Evolutionary conservation across 2,888 invertebrate genomes (phyloP).

Genomic region (Sinopyrophorus schimmeli): DNA sequence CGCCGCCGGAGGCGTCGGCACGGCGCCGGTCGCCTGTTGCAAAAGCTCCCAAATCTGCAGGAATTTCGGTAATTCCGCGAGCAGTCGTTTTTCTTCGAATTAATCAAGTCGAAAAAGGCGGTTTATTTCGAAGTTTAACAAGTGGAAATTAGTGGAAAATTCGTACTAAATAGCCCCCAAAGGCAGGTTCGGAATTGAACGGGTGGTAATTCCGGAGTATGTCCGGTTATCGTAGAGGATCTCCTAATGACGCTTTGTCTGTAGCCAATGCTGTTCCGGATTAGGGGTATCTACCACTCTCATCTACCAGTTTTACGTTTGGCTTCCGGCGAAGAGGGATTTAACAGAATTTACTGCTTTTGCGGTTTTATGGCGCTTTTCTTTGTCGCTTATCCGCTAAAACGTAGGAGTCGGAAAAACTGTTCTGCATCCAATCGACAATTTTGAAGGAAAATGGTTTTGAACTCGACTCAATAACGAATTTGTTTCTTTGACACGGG

Average conservation of each 20-base stretch:
- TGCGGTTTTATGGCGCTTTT: slow-evolving; percentile 13
- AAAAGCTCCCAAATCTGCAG: too few relatives aligned
- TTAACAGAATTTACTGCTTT: slow-evolving; percentile 23
- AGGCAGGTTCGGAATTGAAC: slow-evolving; percentile 23
- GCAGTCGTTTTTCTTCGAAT: too few relatives aligned
- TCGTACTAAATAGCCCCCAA: slow-evolving; percentile 5
- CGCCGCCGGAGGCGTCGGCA: slow-evolving; percentile 26
- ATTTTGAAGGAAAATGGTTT: too few relatives aligned
- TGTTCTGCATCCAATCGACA: too few relatives aligned
- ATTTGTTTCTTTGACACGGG: too few relatives aligned
- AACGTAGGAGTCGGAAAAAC: too few relatives aligned
- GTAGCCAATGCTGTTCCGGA: slow-evolving; percentile 28
- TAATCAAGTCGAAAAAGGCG: too few relatives aligned
- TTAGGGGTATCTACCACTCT: slow-evolving; percentile 28
- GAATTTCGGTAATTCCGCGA: too few relatives aligned
- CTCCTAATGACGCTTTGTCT: slow-evolving; percentile 30
- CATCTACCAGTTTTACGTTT: slow-evolving; percentile 27
- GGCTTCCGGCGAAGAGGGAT: slow-evolving; percentile 27
- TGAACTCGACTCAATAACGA: too few relatives aligned
- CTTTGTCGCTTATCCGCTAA: too few relatives aligned
- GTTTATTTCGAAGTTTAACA: too few relatives aligned
- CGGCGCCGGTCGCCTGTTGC: slow-evolving; percentile 26
- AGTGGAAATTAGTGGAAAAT: too few relatives aligned
- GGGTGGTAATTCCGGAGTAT: slow-evolving; percentile 21
- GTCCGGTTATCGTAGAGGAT: slow-evolving; percentile 30